These are phyloP conservation scores for Pica pica DNA, from an alignment of 2,113 vertebrate genomes.

Conservation along the genomic window DNA sequence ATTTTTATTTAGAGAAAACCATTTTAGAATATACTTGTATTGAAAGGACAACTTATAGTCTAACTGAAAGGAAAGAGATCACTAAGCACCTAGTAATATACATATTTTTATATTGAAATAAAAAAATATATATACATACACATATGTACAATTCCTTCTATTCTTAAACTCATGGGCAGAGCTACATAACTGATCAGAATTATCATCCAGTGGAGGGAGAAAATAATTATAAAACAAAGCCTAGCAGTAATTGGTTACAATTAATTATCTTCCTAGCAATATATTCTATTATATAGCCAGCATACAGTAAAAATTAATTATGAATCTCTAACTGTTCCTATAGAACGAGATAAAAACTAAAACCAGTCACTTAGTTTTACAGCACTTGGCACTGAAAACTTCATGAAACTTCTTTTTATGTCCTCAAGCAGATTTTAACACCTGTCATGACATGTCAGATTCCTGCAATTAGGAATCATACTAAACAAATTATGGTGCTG, in stretches of 20 bases:
- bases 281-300: neutral
- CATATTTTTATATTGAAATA: neutral
- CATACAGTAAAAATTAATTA: neutral
- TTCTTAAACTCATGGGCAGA: neutral
- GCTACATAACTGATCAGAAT: neutral
- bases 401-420: conserved; percentile 2
- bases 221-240: neutral
- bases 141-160: neutral
- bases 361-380: neutral
- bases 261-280: neutral
- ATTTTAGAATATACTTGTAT: neutral
- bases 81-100: neutral
- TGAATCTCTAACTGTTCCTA: neutral
- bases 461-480: conserved; percentile 31
- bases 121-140: neutral
- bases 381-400: neutral
- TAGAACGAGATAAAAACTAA: neutral
- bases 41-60: neutral
- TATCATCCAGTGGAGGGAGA: neutral
- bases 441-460: conserved; percentile 43
- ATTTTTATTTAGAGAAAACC: neutral
- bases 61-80: neutral
- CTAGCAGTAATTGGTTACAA: neutral
- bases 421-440: conserved; percentile 50
- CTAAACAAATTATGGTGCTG: conserved; percentile 22